Conservation (phyloP, 1,140 invertebrate species). For the Apis florea region DNA sequence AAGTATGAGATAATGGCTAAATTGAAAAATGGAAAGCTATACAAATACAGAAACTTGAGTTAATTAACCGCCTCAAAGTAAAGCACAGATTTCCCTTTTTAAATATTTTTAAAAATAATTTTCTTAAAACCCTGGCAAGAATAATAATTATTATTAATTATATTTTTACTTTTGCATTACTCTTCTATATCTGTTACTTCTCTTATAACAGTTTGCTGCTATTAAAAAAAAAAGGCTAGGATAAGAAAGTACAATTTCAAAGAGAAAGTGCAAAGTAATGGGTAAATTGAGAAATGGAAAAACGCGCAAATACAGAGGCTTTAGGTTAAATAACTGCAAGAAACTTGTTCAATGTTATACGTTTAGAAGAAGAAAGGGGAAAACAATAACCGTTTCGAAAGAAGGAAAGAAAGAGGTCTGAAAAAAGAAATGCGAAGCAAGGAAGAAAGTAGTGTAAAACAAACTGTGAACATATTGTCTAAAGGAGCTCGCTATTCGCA, state of each 20-base stretch:
- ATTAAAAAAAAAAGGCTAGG: too few relatives aligned
- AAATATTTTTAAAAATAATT: too few relatives aligned
- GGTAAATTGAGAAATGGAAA: background rate
- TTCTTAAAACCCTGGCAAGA: too few relatives aligned
- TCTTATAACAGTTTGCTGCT: too few relatives aligned
- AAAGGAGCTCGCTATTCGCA: slow-evolving; percentile 4
- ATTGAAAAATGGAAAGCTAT: background rate
- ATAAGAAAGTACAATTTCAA: too few relatives aligned
- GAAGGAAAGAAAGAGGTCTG: too few relatives aligned
- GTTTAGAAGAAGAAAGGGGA: background rate
- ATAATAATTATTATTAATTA: too few relatives aligned
- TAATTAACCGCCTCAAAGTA: background rate
- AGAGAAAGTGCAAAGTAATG: background rate
- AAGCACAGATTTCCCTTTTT: too few relatives aligned
- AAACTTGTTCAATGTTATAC: background rate
- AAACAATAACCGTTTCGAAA: background rate
- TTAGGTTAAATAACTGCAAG: slow-evolving; percentile 2
- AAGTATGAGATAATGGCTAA: background rate
- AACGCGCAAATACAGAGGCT: too few relatives aligned
- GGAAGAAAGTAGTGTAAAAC: background rate
- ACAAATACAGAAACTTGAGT: background rate
- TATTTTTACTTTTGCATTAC: too few relatives aligned
- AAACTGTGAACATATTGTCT: slow-evolving; percentile 8
- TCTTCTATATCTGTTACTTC: too few relatives aligned
- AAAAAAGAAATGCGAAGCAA: background rate